Conservation (phyloP, 2,797 vertebrate species). For the Brachymystax lenok region DNA sequence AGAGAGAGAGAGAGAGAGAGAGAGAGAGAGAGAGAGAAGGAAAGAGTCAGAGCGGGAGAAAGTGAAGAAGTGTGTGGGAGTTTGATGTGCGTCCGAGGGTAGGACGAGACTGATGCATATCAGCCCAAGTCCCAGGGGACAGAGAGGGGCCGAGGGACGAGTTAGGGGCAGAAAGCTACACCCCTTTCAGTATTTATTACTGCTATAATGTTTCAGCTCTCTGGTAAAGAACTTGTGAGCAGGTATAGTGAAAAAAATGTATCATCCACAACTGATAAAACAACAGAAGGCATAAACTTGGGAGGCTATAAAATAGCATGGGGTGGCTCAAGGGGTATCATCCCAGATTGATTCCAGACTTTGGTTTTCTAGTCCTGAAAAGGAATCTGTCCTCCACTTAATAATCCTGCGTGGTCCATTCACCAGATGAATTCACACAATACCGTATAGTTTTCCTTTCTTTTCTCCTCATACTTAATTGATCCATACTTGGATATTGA, state of each 20-base stretch:
- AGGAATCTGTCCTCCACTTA: constrained; percentile 62
- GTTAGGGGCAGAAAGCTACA: constrained; percentile 20
- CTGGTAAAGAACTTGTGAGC: constrained; percentile 75
- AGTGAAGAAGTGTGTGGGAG: not conserved
- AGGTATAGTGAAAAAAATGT: constrained; percentile 69
- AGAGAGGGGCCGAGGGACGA: constrained; percentile 25
- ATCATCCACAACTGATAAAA: constrained; percentile 66
- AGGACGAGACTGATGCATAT: not conserved
- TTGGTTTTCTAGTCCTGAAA: constrained; percentile 62
- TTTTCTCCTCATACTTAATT: constrained; percentile 59
- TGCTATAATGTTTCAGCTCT: constrained; percentile 68
- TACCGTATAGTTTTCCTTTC: constrained; percentile 37
- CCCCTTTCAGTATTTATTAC: constrained; percentile 67
- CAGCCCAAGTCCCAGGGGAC: constrained; percentile 15
- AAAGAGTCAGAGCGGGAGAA: not conserved
- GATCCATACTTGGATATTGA: constrained; percentile 59
- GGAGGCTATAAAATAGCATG: constrained; percentile 66
- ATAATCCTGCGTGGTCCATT: constrained; percentile 50
- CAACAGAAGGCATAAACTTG: constrained; percentile 59
- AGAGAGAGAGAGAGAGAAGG: constrained; percentile 1
- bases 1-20: constrained; percentile 12
- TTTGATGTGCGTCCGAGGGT: not conserved
- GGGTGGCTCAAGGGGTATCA: constrained; percentile 38
- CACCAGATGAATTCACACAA: constrained; percentile 64
- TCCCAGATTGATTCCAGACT: constrained; percentile 77